Evolutionary conservation across 2,797 vertebrate genomes (phyloP), one percentile per base, ranked within the genome.

Genomic region (Platyrinchus mystaceus): DNA sequence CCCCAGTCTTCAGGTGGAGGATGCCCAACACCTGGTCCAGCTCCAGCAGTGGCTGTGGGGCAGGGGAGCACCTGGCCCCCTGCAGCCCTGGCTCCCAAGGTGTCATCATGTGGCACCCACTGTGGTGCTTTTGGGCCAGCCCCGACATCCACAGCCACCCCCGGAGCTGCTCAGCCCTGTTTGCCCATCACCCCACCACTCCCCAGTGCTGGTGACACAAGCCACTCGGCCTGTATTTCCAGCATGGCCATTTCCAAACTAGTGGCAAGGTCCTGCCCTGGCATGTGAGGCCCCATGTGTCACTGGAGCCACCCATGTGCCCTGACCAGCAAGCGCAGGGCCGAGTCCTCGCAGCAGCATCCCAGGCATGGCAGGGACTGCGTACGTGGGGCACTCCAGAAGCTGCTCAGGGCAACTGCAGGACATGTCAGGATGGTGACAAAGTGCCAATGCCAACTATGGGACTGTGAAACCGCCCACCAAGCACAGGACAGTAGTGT

Each of bases 361-460:
- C 8, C 24, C 0, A 3, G 55, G 34, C 70, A 58, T 0, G 1
- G 75, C 75, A 19, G 24, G 37, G 37, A 32, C 34, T 52, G 69
- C 10, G 27, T 21, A 36, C 2, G 7, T 4, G 59, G 30, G 23
- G 30, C 46, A 66, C 27, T n/a, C 50, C 10, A 0, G 22, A 50
- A 47, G 53, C 41, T 3, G 2, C 32, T 10, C 6, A 2, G 43
- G 43, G 55, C 32, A 58, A 37, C 24, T 9, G 1, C 34, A 22
- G 58, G 63, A 67, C 68, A 32, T 0, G 6, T 44, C 53, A 39
- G 43, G 32, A 32, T 21, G 20, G 56, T 66, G 47, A 69, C 3
- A 2, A 69, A 83, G 68, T 1, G 1, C 53, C 0, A 2, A 7
- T 49, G 49, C 47, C 74, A 71, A 34, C 39, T 49, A 26, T 0